These are phyloP conservation scores for Lipotes vexillifer DNA, from an alignment of 2,113 vertebrate genomes.

Conservation along the genomic window DNA sequence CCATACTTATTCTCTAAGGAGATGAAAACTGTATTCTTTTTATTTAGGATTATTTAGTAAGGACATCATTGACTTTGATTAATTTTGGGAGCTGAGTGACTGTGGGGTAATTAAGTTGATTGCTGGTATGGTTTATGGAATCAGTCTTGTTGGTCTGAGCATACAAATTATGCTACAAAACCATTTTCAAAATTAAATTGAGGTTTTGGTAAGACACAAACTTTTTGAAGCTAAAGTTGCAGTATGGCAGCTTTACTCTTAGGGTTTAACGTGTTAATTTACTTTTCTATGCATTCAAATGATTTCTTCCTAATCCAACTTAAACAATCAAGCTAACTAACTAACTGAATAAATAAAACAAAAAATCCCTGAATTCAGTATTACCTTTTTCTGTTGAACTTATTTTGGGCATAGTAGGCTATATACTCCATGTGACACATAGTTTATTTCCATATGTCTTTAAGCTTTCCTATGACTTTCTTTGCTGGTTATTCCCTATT, in stretches of 20 bases:
- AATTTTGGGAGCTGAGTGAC: not conserved
- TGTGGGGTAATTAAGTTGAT: conserved; percentile 18
- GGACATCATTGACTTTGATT: conserved; percentile 5
- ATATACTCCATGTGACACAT: not conserved
- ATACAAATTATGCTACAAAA: conserved; percentile 31
- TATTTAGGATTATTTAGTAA: not conserved
- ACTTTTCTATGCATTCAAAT: not conserved
- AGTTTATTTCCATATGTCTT: not conserved
- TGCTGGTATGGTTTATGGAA: not conserved
- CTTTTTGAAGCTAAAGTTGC: not conserved
- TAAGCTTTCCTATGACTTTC: not conserved
- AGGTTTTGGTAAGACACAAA: not conserved
- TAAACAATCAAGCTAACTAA: not conserved
- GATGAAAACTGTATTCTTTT: not conserved
- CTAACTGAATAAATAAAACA: not conserved
- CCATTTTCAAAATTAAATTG: conserved; percentile 21
- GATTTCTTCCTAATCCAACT: not conserved
- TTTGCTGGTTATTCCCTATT: not conserved
- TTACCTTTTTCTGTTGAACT: not conserved
- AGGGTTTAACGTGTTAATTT: not conserved
- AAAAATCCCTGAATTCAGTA: not conserved
- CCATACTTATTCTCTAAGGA: not conserved
- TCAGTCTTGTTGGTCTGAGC: not conserved
- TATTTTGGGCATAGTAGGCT: not conserved
- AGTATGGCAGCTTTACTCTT: not conserved